Percentiles rank a stretch among this genome's conserved stretches.
Evolutionary conservation across 2,888 invertebrate genomes (phyloP).

Genomic region (Drosophila kambysellisi): DNA sequence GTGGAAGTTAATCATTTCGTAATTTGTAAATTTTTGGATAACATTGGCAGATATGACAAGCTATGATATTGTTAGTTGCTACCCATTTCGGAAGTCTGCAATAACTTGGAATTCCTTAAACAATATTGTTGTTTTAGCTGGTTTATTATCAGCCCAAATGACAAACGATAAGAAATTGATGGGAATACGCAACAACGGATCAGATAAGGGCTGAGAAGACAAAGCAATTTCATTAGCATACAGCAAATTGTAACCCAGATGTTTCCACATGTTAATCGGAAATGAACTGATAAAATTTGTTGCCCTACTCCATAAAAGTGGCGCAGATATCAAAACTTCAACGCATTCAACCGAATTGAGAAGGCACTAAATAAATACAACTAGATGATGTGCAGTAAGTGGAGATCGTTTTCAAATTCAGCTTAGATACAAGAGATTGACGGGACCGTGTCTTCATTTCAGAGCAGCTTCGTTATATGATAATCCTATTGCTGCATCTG

Average conservation of each 20-base stretch:
- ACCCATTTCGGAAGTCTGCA: conserved; percentile 14
- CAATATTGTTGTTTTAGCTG: conserved; percentile 24
- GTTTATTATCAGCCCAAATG: conserved; percentile 28
- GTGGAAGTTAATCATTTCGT: conserved; percentile 15
- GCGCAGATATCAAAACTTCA: conserved; percentile 3
- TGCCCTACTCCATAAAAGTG: conserved; percentile 26
- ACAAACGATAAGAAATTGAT: conserved; percentile 14
- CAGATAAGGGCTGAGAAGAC: conserved; percentile 31
- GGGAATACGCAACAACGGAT: conserved; percentile 17
- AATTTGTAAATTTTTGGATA: conserved; percentile 3
- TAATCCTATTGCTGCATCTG: conserved; percentile 10
- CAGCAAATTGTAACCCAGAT: conserved; percentile 31
- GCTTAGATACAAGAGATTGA: background rate
- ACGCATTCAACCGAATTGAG: conserved; percentile 12
- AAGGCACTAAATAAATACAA: conserved; percentile 18
- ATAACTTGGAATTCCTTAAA: conserved; percentile 15
- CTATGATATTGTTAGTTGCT: background rate
- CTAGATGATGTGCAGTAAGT: conserved; percentile 33
- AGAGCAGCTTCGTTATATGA: conserved; percentile 11
- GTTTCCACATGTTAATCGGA: conserved; percentile 16
- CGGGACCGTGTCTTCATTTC: background rate
- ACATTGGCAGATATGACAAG: background rate
- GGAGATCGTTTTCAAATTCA: background rate
- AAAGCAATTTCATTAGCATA: conserved; percentile 65
- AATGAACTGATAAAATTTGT: conserved; percentile 45